These are phyloP conservation scores for Seira ritae DNA, from an alignment of 2,888 invertebrate species.

Conservation along the genomic window DNA sequence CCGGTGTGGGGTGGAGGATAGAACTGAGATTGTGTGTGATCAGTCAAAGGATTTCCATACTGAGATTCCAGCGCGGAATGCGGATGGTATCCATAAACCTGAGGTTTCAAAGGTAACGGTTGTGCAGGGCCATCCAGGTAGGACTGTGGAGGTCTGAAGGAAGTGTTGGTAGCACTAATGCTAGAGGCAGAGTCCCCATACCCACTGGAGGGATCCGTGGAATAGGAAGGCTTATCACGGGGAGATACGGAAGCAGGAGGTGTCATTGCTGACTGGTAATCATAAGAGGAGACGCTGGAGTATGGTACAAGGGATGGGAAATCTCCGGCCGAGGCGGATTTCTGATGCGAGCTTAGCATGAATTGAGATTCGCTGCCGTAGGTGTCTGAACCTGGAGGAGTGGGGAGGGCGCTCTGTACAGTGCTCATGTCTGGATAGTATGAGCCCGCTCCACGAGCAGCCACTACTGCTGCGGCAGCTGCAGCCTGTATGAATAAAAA, in stretches of 20 bases:
- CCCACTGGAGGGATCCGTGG: slow-evolving; percentile 76
- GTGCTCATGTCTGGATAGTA: slow-evolving; percentile 73
- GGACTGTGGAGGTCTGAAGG: slow-evolving; percentile 80
- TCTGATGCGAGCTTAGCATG: slow-evolving; percentile 75
- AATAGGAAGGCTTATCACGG: slow-evolving; percentile 87
- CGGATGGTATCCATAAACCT: slow-evolving; percentile 85
- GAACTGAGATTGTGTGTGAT: slow-evolving; percentile 85
- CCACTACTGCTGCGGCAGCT: slow-evolving; percentile 72
- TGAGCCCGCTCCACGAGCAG: slow-evolving; percentile 77
- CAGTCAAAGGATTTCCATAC: slow-evolving; percentile 81
- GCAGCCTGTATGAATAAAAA: slow-evolving; percentile 71
- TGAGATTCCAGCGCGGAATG: slow-evolving; percentile 77
- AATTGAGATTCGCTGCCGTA: slow-evolving; percentile 78
- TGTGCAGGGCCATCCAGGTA: slow-evolving; percentile 80
- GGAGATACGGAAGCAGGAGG: slow-evolving; percentile 98
- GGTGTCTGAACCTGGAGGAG: slow-evolving; percentile 90
- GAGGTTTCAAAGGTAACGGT: slow-evolving; percentile 90
- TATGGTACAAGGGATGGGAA: slow-evolving; percentile 71
- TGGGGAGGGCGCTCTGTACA: slow-evolving; percentile 85
- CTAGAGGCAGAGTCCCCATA: slow-evolving; percentile 62
- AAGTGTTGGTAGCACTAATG: slow-evolving; percentile 61
- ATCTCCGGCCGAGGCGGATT: slow-evolving; percentile 75
- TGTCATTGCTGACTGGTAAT: slow-evolving; percentile 91
- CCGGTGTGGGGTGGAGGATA: slow-evolving; percentile 85
- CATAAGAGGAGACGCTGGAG: slow-evolving; percentile 73